Evolutionary conservation across 92 coral and sea anemone genomes (phyloP).

Genomic region (Zoanthus sociatus): DNA sequence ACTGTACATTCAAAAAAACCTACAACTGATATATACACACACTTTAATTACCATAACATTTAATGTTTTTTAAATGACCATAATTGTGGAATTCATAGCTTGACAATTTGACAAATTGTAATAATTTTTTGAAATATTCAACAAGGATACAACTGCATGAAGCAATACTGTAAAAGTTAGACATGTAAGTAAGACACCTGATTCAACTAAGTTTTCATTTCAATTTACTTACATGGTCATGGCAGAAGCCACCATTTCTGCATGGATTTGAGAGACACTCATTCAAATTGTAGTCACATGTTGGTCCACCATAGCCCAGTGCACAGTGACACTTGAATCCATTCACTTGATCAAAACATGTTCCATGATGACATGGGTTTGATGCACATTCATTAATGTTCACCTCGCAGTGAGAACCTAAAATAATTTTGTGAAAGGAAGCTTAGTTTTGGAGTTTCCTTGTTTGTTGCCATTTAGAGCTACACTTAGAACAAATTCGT

Average conservation of each 20-base stretch:
- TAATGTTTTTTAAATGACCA: too few species aligned
- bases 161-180: too few species aligned
- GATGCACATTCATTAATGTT: conserved; percentile 91
- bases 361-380: conserved; percentile 86
- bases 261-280: conserved; percentile 94
- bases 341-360: conserved; percentile 86
- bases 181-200: too few species aligned
- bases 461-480: background rate
- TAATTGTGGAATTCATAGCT: too few species aligned
- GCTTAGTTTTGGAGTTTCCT: background rate
- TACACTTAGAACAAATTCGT: background rate
- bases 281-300: conserved; percentile 79
- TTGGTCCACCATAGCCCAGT: conserved; percentile 84
- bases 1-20: too few species aligned
- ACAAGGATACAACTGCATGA: too few species aligned
- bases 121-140: too few species aligned
- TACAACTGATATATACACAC: too few species aligned
- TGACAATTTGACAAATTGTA: too few species aligned
- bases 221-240: conserved; percentile 67
- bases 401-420: conserved; percentile 95
- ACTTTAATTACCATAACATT: too few species aligned
- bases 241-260: conserved; percentile 87
- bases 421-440: background rate
- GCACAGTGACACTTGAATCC: conserved; percentile 85
- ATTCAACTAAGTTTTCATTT: too few species aligned